Percentiles rank a stretch among this genome's conserved stretches.
Evolutionary conservation across 2,888 invertebrate species (phyloP).

Genomic region (Actias luna): DNA sequence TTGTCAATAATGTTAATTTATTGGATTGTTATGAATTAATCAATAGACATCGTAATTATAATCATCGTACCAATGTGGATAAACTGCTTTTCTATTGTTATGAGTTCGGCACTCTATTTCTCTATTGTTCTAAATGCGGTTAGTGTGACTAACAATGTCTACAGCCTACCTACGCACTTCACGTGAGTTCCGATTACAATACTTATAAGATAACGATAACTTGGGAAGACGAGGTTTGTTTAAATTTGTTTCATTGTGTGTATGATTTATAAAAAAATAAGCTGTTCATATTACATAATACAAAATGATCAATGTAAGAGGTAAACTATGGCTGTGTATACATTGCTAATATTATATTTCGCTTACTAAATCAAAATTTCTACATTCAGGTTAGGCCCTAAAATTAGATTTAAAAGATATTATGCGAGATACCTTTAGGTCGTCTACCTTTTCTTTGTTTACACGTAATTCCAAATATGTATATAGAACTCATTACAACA

Average conservation of each 20-base stretch:
- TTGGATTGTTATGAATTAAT: background rate
- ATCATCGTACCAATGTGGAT: background rate
- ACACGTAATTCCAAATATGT: no score
- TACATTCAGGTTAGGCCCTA: no score
- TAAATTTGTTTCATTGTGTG: background rate
- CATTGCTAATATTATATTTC: no score
- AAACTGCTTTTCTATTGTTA: constrained; percentile 52
- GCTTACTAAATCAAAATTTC: no score
- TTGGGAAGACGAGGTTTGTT: background rate
- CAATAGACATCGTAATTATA: background rate
- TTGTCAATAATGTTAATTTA: background rate
- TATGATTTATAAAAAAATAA: background rate
- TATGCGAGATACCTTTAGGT: no score
- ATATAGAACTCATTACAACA: no score
- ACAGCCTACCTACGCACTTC: constrained; percentile 29
- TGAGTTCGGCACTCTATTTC: constrained; percentile 51
- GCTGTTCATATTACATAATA: background rate
- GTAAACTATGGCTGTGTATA: background rate
- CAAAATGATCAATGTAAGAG: background rate
- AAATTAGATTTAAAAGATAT: no score
- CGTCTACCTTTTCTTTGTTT: no score
- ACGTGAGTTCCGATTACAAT: background rate
- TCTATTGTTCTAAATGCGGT: constrained; percentile 48
- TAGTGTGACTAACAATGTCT: constrained; percentile 37
- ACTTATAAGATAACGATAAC: background rate